Conservation (phyloP, 2,113 vertebrate genomes). For the Phalacrocorax carbo region DNA sequence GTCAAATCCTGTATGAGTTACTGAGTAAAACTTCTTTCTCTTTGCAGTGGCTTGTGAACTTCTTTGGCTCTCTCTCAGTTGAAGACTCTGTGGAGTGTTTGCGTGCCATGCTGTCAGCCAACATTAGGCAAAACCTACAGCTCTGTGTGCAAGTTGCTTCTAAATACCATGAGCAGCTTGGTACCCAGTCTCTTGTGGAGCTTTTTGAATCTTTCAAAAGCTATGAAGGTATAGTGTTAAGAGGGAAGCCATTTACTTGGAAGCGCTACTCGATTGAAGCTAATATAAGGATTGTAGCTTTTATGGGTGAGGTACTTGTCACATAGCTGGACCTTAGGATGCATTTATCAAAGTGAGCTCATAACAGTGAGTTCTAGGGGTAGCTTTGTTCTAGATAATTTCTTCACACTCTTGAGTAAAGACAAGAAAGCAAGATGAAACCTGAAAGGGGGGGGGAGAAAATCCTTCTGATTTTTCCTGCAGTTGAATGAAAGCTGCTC, state of each 20-base stretch:
- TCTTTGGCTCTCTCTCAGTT: conserved; percentile 89
- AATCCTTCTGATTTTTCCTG: not conserved
- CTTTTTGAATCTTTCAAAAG: conserved; percentile 95
- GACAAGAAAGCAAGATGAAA: not conserved
- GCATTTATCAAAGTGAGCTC: not conserved
- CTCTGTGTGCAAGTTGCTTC: conserved; percentile 90
- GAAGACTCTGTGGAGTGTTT: conserved; percentile 92
- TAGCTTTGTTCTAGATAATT: not conserved
- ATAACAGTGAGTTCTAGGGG: not conserved
- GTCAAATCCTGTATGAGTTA: not conserved
- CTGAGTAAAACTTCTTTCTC: not conserved
- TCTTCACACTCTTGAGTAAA: not conserved
- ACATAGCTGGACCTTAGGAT: not conserved
- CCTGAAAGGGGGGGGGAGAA: not conserved
- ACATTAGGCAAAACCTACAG: conserved; percentile 91
- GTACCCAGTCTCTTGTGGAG: conserved; percentile 86
- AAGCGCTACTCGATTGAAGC: not conserved
- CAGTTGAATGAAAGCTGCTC: not conserved
- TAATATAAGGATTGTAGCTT: not conserved
- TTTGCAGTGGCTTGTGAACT: conserved; percentile 89
- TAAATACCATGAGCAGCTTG: conserved; percentile 92
- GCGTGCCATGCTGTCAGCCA: conserved; percentile 87
- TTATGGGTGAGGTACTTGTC: not conserved
- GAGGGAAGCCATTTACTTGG: not conserved
- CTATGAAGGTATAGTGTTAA: conserved; percentile 83